Evolutionary conservation across 2,797 vertebrate genomes (phyloP).

Genomic region (Synaphobranchus kaupii): DNA sequence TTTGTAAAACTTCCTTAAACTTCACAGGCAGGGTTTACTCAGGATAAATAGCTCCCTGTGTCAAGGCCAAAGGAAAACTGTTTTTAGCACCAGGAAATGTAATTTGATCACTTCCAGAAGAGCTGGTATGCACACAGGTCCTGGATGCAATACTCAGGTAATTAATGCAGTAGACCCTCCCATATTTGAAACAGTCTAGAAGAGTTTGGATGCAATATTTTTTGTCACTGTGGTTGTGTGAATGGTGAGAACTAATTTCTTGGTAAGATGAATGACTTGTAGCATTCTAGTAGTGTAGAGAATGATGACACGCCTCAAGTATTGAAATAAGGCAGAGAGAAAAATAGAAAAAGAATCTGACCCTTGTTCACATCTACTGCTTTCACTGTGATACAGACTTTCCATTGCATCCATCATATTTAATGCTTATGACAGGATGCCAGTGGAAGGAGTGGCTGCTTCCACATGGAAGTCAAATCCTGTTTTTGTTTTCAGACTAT

Average conservation of each 20-base stretch:
- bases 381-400: not conserved
- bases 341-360: not conserved
- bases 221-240: not conserved
- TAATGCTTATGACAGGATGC: slow-evolving; percentile 2
- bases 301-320: not conserved
- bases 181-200: not conserved
- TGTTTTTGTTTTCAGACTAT: slow-evolving; percentile 10
- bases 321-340: not conserved
- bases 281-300: not conserved
- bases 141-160: not conserved
- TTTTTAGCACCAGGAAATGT: slow-evolving; percentile 12
- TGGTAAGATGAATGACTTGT: not conserved
- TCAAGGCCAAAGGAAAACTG: slow-evolving; percentile 20
- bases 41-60: slow-evolving; percentile 5
- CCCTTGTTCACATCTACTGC: not conserved
- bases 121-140: not conserved
- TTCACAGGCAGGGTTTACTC: not conserved
- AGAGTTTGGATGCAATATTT: not conserved
- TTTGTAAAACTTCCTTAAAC: not conserved
- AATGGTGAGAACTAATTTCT: not conserved
- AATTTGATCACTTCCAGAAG: slow-evolving; percentile 18
- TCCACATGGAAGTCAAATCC: slow-evolving; percentile 16
- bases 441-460: not conserved
- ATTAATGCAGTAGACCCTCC: not conserved
- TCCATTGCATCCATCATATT: not conserved